phyloP scores from a whole-genome alignment of 2,888 invertebrate genomes.

The Brachypalpus laphriformis region DNA sequence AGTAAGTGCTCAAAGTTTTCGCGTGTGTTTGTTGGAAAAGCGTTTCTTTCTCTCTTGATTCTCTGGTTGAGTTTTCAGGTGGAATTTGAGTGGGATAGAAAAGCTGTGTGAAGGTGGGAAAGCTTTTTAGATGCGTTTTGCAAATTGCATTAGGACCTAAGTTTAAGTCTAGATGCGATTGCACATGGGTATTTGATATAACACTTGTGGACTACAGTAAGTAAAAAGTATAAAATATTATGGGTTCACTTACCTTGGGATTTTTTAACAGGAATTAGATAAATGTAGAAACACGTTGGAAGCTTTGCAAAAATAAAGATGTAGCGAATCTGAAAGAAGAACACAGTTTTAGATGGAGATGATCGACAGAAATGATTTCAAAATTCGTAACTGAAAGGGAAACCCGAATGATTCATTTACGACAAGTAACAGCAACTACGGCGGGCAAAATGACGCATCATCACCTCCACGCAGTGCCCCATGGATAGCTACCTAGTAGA shows the following conservation, averaged over 20 bases:
- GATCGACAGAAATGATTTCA: no score
- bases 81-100: conserved; percentile 26
- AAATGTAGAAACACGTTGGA: neutral
- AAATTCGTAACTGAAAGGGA: no score
- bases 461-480: no score
- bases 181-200: neutral
- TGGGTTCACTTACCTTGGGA: conserved; percentile 4
- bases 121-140: conserved; percentile 8
- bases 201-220: neutral
- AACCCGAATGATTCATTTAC: no score
- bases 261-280: neutral
- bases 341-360: no score
- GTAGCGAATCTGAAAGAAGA: neutral
- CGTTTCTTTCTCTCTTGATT: conserved; percentile 23
- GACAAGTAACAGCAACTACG: no score
- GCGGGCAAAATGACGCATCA: no score
- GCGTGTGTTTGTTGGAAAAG: conserved; percentile 34
- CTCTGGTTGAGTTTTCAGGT: conserved; percentile 19
- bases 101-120: conserved; percentile 22
- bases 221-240: neutral
- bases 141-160: neutral
- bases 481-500: no score
- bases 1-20: conserved; percentile 35
- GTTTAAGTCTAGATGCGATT: neutral
- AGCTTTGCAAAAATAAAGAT: neutral